phyloP scores from a whole-genome alignment of 2,113 vertebrate species.

The Apaloderma vittatum region DNA sequence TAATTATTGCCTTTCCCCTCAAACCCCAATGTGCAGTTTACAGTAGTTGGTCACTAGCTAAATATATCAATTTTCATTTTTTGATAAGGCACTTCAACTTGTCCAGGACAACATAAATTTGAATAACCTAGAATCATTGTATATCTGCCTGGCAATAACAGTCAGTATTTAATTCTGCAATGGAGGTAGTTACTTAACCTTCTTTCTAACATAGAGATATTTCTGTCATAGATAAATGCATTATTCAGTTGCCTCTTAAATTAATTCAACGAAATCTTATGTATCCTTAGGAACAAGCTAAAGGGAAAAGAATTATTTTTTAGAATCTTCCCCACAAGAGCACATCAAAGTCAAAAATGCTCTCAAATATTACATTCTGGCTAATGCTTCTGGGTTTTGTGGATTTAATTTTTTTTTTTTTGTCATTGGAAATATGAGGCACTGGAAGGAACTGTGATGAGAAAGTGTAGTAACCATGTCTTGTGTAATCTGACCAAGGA shows the following conservation, averaged over 20 bases:
- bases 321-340: not conserved
- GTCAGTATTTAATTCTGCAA: constrained; percentile 12
- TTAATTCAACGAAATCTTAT: not conserved
- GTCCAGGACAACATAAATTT: not conserved
- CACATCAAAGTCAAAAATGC: not conserved
- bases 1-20: not conserved
- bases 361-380: not conserved
- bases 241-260: constrained; percentile 2
- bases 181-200: constrained; percentile 9
- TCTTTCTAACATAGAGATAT: not conserved
- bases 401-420: not conserved
- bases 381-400: not conserved
- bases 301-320: not conserved
- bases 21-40: not conserved
- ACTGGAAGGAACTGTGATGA: not conserved
- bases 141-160: constrained; percentile 9
- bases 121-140: constrained; percentile 4
- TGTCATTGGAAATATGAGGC: not conserved
- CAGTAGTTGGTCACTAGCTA: not conserved
- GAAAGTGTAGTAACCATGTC: not conserved
- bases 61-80: not conserved
- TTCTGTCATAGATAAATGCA: not conserved
- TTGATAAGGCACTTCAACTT: not conserved
- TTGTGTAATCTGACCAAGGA: not conserved
- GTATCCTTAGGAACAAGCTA: not conserved